Percentiles rank a stretch among this genome's conserved stretches.
These are phyloP conservation scores for Ornithorhynchus anatinus DNA, from an alignment of 2,113 vertebrate genomes.

Conservation along the genomic window DNA sequence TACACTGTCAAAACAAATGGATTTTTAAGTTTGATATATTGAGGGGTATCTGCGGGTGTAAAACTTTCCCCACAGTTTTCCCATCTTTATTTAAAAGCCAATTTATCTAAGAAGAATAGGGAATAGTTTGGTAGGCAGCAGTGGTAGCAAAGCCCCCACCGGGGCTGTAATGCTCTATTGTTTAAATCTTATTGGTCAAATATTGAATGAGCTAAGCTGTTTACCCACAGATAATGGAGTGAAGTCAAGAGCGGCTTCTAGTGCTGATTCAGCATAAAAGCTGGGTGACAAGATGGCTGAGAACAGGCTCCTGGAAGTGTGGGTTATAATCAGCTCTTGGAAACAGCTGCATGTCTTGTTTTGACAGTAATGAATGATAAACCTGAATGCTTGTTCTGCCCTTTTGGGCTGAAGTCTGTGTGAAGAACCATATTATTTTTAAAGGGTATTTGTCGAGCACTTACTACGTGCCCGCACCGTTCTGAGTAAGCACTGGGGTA, in stretches of 20 bases:
- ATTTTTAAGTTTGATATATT: no score
- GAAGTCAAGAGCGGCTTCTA: conserved; percentile 4
- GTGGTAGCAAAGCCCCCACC: no score
- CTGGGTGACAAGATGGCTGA: conserved; percentile 8
- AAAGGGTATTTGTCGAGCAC: background rate
- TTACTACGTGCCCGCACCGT: no score
- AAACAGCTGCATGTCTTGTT: background rate
- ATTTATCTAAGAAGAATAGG: no score
- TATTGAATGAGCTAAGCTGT: background rate
- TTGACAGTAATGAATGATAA: background rate
- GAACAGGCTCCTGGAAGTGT: background rate
- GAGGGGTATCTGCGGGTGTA: no score
- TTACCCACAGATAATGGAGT: background rate
- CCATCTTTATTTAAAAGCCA: no score
- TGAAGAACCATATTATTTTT: background rate
- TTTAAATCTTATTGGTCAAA: conserved; percentile 3
- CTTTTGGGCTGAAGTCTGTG: background rate
- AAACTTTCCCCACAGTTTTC: no score
- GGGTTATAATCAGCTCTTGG: background rate
- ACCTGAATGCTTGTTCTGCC: background rate
- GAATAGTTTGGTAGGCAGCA: no score
- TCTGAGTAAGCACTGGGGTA: no score
- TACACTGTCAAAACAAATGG: no score
- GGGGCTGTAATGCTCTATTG: conserved; percentile 14
- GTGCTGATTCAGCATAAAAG: conserved; percentile 15